Conservation (phyloP, 2,113 vertebrate genomes). For the Aptenodytes patagonicus region DNA sequence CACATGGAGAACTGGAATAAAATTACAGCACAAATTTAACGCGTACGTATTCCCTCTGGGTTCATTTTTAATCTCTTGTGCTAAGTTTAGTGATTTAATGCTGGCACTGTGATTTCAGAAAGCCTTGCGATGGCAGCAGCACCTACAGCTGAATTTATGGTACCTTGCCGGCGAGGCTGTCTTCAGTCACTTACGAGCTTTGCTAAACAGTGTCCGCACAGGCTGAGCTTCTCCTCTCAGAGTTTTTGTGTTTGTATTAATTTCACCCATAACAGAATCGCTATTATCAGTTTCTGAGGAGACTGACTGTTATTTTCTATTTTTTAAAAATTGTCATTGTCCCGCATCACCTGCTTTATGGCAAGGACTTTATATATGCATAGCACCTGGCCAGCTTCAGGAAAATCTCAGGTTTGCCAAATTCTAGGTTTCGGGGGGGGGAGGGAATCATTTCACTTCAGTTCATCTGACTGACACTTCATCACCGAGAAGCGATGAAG, state of each 20-base stretch:
- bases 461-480: neutral
- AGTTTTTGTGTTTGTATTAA: accelerated
- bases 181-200: neutral
- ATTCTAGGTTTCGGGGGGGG: neutral
- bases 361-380: neutral
- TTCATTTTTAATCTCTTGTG: neutral
- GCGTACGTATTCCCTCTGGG: neutral
- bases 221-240: neutral
- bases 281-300: neutral
- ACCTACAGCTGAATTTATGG: neutral
- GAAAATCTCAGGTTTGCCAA: neutral
- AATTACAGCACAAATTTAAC: neutral
- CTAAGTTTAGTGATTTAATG: neutral
- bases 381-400: neutral
- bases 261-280: neutral
- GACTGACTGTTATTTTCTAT: neutral
- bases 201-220: accelerated
- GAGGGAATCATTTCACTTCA: too few species aligned
- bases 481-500: accelerated
- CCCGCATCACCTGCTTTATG: neutral
- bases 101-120: neutral
- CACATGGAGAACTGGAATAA: neutral
- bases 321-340: neutral
- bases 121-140: neutral
- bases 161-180: neutral